Base-by-base conservation (phyloP, 2,888 invertebrate genomes). In the Dolichomitus sp. region DNA sequence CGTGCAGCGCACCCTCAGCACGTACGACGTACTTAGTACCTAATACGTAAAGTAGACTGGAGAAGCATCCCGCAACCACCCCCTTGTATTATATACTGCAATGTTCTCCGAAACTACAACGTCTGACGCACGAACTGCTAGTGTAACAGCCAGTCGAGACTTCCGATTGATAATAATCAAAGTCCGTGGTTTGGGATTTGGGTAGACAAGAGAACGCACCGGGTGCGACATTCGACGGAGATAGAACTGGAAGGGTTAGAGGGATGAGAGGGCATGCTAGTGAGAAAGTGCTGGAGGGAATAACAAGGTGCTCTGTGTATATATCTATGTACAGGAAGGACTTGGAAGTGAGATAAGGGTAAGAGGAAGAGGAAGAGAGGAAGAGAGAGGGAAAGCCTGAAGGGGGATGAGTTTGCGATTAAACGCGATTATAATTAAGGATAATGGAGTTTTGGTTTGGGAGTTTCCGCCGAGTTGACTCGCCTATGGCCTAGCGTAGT, bases 391-490 rank as follows among this genome's bases (percentile, higher is more conserved):
- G 69, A 75, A 65, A 74, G 80, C 81, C 84, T 75, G 75, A 88
- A 86, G 84, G 84, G 86, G 87, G 88, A 89, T 89, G 89, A 90
- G 90, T 89, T 91, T 91, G 89, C 90, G 90, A 92, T 92, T 92
- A 92, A 92, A 92, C 88, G 91, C 88, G 89, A 92, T 92, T 92
- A 92, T 92, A 92, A 92, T 92, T 92, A 92, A 90, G 91, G 91
- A 90, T 92, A 91, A 92, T 92, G 89, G 91, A 92, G 90, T 92
- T 92, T 91, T 88, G 87, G 89, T 86, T 88, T 88, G 80, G 88
- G 89, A 89, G 90, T 89, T 90, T 81, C 87, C 86, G 86, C 83
- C 86, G 86, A 87, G 84, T 86, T 74, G 84, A 84, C 74, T 82
- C 66, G 69, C 45, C 72, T n/a, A 45, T 59, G 59, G 77, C 72